These are phyloP conservation scores for Cryptomyrus ogoouensis DNA, from an alignment of 2,113 vertebrate genomes.

Conservation along the genomic window DNA sequence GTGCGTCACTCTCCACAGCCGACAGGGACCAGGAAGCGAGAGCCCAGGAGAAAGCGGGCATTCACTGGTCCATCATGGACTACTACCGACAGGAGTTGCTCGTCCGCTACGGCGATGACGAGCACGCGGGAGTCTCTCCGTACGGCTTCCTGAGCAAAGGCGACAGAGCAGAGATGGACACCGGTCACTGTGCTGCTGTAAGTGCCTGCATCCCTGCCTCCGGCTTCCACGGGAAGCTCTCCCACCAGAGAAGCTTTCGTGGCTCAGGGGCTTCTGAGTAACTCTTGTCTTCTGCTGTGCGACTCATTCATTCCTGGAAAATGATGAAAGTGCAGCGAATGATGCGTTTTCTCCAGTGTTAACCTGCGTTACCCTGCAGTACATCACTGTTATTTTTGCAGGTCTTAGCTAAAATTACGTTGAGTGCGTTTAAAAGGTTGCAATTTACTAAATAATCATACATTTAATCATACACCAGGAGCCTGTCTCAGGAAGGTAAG, in stretches of 20 bases:
- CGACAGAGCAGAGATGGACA: not conserved
- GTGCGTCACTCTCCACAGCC: conserved; percentile 31
- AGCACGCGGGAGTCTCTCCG: conserved; percentile 46
- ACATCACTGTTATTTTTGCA: not conserved
- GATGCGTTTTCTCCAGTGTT: not conserved
- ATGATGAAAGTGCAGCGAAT: not conserved
- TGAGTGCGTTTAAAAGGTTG: not conserved
- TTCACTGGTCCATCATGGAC: conserved; percentile 49
- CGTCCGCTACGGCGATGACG: conserved; percentile 46
- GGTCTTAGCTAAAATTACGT: not conserved
- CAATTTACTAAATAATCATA: not conserved
- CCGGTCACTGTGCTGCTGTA: not conserved
- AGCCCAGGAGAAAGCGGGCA: conserved; percentile 42
- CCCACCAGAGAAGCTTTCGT: not conserved
- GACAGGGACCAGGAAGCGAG: conserved; percentile 46
- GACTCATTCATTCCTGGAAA: not conserved
- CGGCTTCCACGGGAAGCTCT: not conserved
- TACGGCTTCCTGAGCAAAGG: conserved; percentile 39
- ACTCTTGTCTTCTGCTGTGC: not conserved
- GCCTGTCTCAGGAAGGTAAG: not conserved
- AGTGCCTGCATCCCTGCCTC: not conserved
- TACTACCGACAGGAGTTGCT: conserved; percentile 53
- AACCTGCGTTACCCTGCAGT: not conserved
- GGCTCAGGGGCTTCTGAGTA: not conserved
- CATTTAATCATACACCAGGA: not conserved